Evolutionary conservation across 1,140 invertebrate genomes (phyloP).

Genomic region (Pollicipes pollicipes): DNA sequence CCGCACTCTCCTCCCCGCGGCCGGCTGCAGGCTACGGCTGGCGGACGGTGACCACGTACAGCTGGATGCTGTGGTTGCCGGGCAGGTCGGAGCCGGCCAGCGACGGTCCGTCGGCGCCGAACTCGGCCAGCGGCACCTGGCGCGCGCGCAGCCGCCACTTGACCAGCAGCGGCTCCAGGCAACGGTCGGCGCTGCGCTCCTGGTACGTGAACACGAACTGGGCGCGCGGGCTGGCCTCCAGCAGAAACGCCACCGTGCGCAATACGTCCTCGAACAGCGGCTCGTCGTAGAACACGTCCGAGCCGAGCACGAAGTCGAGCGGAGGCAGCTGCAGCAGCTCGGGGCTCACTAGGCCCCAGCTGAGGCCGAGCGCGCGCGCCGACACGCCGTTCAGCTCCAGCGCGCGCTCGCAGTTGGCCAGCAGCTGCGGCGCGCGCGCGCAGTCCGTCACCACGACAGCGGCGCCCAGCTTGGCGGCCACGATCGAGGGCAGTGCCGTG

Average conservation of each 20-base stretch:
- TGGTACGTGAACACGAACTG: conserved; percentile 82
- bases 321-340: conserved; percentile 47
- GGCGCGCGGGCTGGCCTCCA: conserved; percentile 56
- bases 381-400: conserved; percentile 42
- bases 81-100: conserved; percentile 60
- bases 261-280: conserved; percentile 77
- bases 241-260: conserved; percentile 64
- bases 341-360: conserved; percentile 70
- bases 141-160: conserved; percentile 71
- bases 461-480: conserved; percentile 81
- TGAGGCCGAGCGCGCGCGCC: conserved; percentile 57
- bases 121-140: conserved; percentile 48
- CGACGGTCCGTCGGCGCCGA: conserved; percentile 46
- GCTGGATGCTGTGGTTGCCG: conserved; percentile 67
- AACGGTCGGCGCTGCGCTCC: conserved; percentile 56
- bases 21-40: too few relatives aligned
- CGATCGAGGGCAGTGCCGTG: conserved; percentile 68
- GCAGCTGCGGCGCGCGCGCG: conserved; percentile 36
- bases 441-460: conserved; percentile 54
- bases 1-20: too few relatives aligned
- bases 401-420: conserved; percentile 56
- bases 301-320: conserved; percentile 71
- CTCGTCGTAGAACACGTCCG: conserved; percentile 89
- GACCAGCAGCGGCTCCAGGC: conserved; percentile 63
- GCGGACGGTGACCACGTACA: conserved; percentile 47